phyloP scores from a whole-genome alignment of 2,888 invertebrate genomes.

The Neelides folsomi region DNA sequence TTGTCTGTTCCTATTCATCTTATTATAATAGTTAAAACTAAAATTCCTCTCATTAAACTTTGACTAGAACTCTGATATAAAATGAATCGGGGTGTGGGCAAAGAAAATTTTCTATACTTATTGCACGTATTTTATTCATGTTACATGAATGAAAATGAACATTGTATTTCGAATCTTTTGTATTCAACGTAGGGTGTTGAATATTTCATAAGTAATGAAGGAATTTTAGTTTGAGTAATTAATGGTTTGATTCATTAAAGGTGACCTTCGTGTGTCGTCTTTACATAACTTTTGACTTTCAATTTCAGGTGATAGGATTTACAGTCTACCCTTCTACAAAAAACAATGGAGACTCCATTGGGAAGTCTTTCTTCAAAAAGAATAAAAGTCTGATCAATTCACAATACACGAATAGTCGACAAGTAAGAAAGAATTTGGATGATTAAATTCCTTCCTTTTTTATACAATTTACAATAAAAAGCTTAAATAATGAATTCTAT shows the following conservation, averaged over 20 bases:
- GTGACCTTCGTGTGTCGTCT: not conserved
- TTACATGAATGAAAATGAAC: no score
- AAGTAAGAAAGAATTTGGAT: conserved; percentile 44
- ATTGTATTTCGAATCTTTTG: not conserved
- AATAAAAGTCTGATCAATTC: conserved; percentile 77
- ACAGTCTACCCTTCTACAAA: conserved; percentile 65
- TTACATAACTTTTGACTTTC: not conserved
- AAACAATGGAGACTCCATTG: conserved; percentile 58
- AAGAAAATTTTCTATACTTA: no score
- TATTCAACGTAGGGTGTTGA: not conserved
- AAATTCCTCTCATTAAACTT: no score
- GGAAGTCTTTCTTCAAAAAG: conserved; percentile 67
- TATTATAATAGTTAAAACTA: no score
- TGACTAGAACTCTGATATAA: no score
- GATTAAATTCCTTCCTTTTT: not conserved
- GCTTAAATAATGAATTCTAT: no score
- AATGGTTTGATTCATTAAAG: not conserved
- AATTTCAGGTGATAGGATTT: conserved; percentile 57
- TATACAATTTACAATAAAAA: no score
- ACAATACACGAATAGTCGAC: conserved; percentile 80
- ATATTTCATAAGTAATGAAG: not conserved
- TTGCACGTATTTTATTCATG: no score
- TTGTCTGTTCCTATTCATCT: no score
- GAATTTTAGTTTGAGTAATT: not conserved
- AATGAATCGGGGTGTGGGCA: no score